Evolutionary conservation across 2,888 invertebrate species (phyloP).

Genomic region (Anaspis maculata): DNA sequence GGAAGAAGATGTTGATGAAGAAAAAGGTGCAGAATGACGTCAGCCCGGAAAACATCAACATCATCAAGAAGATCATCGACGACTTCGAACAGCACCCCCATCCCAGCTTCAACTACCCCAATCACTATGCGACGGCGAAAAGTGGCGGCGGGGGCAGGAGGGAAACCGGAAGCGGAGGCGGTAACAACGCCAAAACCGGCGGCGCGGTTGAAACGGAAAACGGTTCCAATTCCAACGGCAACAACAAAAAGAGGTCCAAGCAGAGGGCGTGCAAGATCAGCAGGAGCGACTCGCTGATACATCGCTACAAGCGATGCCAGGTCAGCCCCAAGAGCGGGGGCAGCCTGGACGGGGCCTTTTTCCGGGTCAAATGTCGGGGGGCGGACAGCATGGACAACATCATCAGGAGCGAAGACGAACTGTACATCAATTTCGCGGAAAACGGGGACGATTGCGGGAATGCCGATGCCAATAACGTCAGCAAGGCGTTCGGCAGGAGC

Average conservation of each 20-base stretch:
- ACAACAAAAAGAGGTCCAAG: conserved; percentile 8
- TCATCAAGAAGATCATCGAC: conserved; percentile 36
- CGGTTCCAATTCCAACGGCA: neutral
- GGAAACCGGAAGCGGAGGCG: conserved; percentile 9
- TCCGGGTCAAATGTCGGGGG: conserved; percentile 19
- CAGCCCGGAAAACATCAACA: conserved; percentile 36
- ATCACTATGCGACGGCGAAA: too few relatives aligned
- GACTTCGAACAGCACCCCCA: conserved; percentile 37
- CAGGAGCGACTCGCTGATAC: conserved; percentile 28
- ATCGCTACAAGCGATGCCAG: conserved; percentile 24
- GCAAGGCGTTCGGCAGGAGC: conserved; percentile 18
- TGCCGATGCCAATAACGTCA: conserved; percentile 26
- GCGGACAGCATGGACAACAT: conserved; percentile 26
- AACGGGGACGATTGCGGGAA: conserved; percentile 28
- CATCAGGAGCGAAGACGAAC: conserved; percentile 28
- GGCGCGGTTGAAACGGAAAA: too few relatives aligned
- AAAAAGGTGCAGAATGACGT: conserved; percentile 29
- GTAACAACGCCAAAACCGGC: too few relatives aligned
- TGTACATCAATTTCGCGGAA: conserved; percentile 34
- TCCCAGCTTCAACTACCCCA: too few relatives aligned
- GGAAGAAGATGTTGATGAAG: conserved; percentile 13
- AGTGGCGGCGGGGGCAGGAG: conserved; percentile 14
- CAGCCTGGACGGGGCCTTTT: conserved; percentile 24
- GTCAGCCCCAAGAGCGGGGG: conserved; percentile 29
- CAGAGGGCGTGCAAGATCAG: conserved; percentile 29